These are phyloP conservation scores for Spea multiplicata DNA, from an alignment of 2,113 vertebrate species.

Conservation along the genomic window DNA sequence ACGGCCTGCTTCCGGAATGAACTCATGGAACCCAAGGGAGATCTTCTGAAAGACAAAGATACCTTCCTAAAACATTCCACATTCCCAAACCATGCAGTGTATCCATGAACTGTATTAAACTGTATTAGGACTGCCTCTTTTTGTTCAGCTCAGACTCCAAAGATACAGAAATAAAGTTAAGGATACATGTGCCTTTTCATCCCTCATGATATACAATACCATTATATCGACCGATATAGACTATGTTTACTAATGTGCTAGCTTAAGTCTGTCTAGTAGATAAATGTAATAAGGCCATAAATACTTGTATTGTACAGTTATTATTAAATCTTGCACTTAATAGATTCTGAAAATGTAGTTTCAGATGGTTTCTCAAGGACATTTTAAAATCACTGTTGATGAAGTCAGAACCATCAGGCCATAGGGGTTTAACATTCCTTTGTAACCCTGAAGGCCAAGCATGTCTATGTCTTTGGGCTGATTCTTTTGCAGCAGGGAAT, in stretches of 20 bases:
- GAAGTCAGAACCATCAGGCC: background rate
- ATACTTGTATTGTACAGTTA: no score
- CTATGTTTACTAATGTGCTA: no score
- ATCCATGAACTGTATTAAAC: conserved; percentile 55
- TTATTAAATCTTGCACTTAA: no score
- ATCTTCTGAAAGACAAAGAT: conserved; percentile 82
- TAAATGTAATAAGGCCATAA: no score
- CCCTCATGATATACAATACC: no score
- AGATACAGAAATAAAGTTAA: background rate
- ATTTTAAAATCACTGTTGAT: no score
- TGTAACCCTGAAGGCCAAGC: background rate
- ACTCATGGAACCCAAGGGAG: conserved; percentile 83
- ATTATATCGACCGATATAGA: no score
- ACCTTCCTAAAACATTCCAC: conserved; percentile 76
- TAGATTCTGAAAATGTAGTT: no score
- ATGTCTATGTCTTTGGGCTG: background rate
- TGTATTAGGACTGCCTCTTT: background rate
- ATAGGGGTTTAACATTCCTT: background rate
- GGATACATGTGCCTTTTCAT: no score
- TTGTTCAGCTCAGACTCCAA: background rate
- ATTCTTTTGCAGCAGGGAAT: no score
- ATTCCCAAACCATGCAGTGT: conserved; percentile 65
- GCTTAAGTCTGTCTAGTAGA: no score
- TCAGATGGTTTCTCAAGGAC: no score
- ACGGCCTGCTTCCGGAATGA: conserved; percentile 87